These are phyloP conservation scores for Rhingia rostrata DNA, from an alignment of 2,888 invertebrate species.

Conservation along the genomic window DNA sequence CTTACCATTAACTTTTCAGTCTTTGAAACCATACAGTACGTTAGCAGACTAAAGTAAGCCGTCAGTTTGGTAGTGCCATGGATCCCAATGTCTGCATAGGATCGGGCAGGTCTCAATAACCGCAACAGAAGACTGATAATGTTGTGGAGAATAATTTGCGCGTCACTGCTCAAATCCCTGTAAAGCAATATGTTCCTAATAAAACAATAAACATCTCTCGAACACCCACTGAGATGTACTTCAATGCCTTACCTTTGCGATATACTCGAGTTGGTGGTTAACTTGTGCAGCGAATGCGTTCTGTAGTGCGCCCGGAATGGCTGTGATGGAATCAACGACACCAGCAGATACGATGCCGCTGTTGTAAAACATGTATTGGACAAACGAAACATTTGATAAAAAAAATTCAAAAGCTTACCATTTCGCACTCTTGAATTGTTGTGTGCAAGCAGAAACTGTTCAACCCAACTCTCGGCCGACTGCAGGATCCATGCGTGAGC, in stretches of 20 bases:
- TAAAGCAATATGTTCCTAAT: slow-evolving; percentile 42
- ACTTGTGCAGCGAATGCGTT: slow-evolving; percentile 83
- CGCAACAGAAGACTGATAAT: slow-evolving; percentile 90
- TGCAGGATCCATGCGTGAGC: slow-evolving; percentile 96
- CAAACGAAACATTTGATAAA: neutral
- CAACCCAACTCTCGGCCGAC: slow-evolving; percentile 95
- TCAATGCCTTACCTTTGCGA: slow-evolving; percentile 57
- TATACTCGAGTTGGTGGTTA: slow-evolving; percentile 76
- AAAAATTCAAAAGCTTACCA: slow-evolving; percentile 83
- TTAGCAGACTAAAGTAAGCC: slow-evolving; percentile 95
- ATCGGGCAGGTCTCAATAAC: slow-evolving; percentile 91
- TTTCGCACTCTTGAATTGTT: slow-evolving; percentile 93
- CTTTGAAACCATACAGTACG: slow-evolving; percentile 94
- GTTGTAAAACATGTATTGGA: slow-evolving; percentile 15
- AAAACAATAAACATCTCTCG: slow-evolving; percentile 35
- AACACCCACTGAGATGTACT: neutral
- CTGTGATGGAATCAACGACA: slow-evolving; percentile 94
- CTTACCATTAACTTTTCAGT: slow-evolving; percentile 95
- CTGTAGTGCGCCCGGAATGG: slow-evolving; percentile 95
- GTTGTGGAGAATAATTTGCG: slow-evolving; percentile 85
- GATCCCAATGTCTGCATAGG: slow-evolving; percentile 92
- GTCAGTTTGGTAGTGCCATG: slow-evolving; percentile 96
- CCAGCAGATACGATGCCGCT: slow-evolving; percentile 94
- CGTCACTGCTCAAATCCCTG: slow-evolving; percentile 85
- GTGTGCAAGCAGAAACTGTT: slow-evolving; percentile 93